Percentiles rank a stretch among this genome's conserved stretches.
Conservation (phyloP, 1,140 invertebrate species). For the Ericerus pela region DNA sequence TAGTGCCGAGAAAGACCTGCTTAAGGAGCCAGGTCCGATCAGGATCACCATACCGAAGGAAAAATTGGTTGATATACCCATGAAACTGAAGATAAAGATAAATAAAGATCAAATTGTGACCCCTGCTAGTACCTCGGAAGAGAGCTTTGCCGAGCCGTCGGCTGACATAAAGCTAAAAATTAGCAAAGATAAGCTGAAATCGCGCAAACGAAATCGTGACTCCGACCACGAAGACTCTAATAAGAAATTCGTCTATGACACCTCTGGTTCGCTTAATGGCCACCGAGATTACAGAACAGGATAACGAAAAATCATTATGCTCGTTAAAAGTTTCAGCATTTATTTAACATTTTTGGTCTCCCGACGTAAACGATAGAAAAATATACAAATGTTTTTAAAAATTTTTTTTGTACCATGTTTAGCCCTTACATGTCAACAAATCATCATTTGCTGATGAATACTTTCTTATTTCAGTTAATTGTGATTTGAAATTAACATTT, state of each 20-base stretch:
- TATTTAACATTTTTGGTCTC: too few species aligned
- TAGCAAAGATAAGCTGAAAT: constrained; percentile 6
- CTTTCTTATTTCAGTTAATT: too few species aligned
- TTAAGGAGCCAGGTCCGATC: constrained; percentile 26
- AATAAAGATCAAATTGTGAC: constrained; percentile 34
- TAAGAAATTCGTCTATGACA: neutral
- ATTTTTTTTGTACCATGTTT: too few species aligned
- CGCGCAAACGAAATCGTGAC: neutral
- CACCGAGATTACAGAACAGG: neutral
- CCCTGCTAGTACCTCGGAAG: neutral
- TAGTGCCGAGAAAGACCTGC: constrained; percentile 17
- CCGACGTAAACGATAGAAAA: too few species aligned
- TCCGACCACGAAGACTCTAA: neutral
- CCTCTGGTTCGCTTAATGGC: neutral
- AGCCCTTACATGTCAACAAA: too few species aligned
- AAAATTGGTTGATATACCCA: constrained; percentile 34
- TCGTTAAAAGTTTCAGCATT: too few species aligned
- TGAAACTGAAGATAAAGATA: constrained; percentile 45
- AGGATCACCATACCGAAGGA: constrained; percentile 54
- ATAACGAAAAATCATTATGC: neutral
- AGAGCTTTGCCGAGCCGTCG: neutral
- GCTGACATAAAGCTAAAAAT: neutral
- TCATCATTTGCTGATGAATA: too few species aligned
- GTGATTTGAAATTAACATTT: too few species aligned
- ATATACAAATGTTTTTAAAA: too few species aligned